phyloP scores from a whole-genome alignment of 2,888 invertebrate species.

The Trissolcus japonicus region DNA sequence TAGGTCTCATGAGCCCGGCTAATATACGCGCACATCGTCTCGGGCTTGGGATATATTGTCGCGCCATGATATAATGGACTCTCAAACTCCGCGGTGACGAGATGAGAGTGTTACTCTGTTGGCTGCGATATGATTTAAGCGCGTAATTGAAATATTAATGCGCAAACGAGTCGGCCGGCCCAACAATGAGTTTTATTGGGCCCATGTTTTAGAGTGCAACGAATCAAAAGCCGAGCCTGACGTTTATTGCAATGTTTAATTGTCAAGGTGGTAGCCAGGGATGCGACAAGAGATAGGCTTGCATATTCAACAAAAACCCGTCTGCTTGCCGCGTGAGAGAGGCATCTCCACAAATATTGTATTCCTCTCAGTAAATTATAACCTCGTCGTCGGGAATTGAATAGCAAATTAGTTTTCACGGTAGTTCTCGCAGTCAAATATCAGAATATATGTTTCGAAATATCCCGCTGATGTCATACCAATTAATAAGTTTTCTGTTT shows the following conservation, averaged over 20 bases:
- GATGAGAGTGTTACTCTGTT: slow-evolving; percentile 40
- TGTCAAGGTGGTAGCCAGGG: slow-evolving; percentile 35
- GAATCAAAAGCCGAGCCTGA: slow-evolving; percentile 36
- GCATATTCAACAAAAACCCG: slow-evolving; percentile 31
- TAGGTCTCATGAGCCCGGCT: slow-evolving; percentile 36
- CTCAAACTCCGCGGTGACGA: slow-evolving; percentile 43
- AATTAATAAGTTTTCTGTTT: slow-evolving; percentile 55
- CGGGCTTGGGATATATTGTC: slow-evolving; percentile 48
- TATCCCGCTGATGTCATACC: slow-evolving; percentile 45
- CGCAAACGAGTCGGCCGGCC: slow-evolving; percentile 33
- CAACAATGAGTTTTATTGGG: slow-evolving; percentile 51
- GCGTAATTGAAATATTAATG: slow-evolving; percentile 58
- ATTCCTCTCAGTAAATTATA: slow-evolving; percentile 50
- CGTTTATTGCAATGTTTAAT: slow-evolving; percentile 48
- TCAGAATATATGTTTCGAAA: slow-evolving; percentile 42
- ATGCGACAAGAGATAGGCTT: slow-evolving; percentile 7
- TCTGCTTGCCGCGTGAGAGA: slow-evolving; percentile 7
- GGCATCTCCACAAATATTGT: slow-evolving; percentile 36
- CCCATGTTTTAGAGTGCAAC: slow-evolving; percentile 37
- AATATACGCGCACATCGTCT: slow-evolving; percentile 52
- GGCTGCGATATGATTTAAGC: slow-evolving; percentile 47
- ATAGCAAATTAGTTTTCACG: slow-evolving; percentile 56
- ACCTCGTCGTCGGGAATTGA: slow-evolving; percentile 36
- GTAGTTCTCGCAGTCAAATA: slow-evolving; percentile 50
- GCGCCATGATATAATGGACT: slow-evolving; percentile 53